These are phyloP conservation scores for Dynastes hyllus DNA, from an alignment of 2,888 invertebrate species.

Conservation along the genomic window DNA sequence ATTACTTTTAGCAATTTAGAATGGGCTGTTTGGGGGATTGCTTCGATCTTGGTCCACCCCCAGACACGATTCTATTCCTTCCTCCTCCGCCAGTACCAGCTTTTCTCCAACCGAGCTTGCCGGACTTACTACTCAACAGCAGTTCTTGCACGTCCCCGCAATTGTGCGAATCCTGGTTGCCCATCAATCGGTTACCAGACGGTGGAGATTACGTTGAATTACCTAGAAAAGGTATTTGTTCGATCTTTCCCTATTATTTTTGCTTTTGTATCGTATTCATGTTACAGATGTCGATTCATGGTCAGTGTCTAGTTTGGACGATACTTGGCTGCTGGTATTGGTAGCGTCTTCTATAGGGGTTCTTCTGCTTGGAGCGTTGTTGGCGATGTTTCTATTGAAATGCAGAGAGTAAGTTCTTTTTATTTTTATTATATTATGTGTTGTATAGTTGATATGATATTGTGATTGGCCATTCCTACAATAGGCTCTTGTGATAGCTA, in stretches of 20 bases:
- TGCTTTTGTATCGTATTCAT: conserved; percentile 35
- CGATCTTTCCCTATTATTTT: background rate
- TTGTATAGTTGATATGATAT: too few relatives aligned
- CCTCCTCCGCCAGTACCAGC: conserved; percentile 90
- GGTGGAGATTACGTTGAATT: conserved; percentile 83
- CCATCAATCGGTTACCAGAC: conserved; percentile 63
- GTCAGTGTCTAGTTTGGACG: conserved; percentile 78
- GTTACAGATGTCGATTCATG: conserved; percentile 74
- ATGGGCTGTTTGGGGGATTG: conserved; percentile 77
- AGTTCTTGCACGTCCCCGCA: conserved; percentile 79
- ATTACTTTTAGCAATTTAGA: conserved; percentile 23
- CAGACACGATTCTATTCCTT: conserved; percentile 86
- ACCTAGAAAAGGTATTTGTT: conserved; percentile 80
- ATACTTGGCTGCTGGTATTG: conserved; percentile 88
- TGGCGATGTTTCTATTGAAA: conserved; percentile 86
- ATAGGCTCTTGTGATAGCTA: too few relatives aligned
- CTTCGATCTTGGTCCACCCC: conserved; percentile 81
- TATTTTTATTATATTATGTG: background rate
- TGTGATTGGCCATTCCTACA: too few relatives aligned
- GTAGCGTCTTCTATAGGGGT: conserved; percentile 88
- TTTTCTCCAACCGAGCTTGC: conserved; percentile 76
- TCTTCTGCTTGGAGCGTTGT: conserved; percentile 83
- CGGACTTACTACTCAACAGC: conserved; percentile 73
- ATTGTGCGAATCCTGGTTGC: conserved; percentile 76
- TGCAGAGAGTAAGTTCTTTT: conserved; percentile 84